These are phyloP conservation scores for Dromiciops gliroides DNA, from an alignment of 2,113 vertebrate species.

Conservation along the genomic window DNA sequence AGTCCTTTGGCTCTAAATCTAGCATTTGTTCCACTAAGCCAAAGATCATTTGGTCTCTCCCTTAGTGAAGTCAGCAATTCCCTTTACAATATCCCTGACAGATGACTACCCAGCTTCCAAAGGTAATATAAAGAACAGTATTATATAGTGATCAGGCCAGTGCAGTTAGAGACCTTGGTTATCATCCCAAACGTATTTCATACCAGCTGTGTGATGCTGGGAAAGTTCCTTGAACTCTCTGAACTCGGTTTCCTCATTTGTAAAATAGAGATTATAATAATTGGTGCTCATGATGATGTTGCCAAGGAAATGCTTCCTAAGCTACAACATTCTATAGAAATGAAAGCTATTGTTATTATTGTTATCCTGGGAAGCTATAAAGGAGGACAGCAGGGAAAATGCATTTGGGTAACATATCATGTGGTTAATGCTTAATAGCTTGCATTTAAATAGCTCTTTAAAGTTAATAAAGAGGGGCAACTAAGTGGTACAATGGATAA, in stretches of 20 bases:
- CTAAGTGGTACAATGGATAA: no score
- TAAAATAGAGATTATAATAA: background rate
- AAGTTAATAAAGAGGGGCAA: background rate
- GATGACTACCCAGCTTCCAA: background rate
- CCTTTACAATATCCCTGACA: background rate
- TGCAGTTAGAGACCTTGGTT: background rate
- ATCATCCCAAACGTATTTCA: background rate
- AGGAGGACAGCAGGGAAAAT: conserved; percentile 6
- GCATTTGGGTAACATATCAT: background rate
- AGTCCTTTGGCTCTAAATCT: background rate
- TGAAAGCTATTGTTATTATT: background rate
- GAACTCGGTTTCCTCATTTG: background rate
- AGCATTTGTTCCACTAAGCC: background rate
- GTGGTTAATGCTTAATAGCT: background rate
- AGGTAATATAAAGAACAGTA: background rate
- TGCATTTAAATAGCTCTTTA: conserved; percentile 1
- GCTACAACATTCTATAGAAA: background rate
- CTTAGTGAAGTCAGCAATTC: background rate
- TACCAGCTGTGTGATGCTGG: background rate
- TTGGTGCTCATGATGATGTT: background rate
- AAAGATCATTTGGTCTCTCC: background rate
- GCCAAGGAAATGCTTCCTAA: background rate
- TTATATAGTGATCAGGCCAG: background rate
- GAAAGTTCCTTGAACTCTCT: background rate
- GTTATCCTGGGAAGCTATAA: conserved; percentile 17